Conservation (phyloP, 2,888 invertebrate species). For the Globia sparganii region DNA sequence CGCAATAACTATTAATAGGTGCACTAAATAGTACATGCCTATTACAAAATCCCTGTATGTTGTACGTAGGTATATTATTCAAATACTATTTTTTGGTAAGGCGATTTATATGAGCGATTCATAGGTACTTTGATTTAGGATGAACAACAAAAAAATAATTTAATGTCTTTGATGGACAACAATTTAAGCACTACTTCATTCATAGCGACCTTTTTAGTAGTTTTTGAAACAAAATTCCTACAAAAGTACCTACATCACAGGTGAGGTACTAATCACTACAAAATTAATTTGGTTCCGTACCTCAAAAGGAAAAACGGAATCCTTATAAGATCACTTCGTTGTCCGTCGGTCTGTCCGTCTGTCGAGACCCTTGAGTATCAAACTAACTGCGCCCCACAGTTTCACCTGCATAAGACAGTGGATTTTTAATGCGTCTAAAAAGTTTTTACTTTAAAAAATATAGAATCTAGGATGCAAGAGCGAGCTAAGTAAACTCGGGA, state of each 20-base stretch:
- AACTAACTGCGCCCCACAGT: no score
- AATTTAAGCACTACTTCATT: background rate
- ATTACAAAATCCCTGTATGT: background rate
- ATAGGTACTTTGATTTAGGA: no score
- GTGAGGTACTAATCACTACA: background rate
- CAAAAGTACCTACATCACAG: background rate
- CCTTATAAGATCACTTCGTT: no score
- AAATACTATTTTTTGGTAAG: background rate
- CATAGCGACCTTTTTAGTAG: background rate
- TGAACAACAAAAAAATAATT: background rate
- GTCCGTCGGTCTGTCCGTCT: no score
- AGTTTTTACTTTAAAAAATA: no score
- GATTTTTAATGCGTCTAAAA: no score
- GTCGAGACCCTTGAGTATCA: no score
- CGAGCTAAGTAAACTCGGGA: no score
- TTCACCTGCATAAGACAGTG: no score
- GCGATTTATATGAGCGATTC: background rate
- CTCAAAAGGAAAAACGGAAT: no score
- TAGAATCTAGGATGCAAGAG: no score
- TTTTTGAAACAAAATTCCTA: background rate
- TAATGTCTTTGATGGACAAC: background rate
- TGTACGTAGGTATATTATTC: background rate
- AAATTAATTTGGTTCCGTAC: background rate
- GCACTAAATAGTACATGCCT: background rate
- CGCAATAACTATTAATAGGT: background rate